Evolutionary conservation across 1,140 invertebrate genomes (phyloP).

Genomic region (Heliconius hermathena): DNA sequence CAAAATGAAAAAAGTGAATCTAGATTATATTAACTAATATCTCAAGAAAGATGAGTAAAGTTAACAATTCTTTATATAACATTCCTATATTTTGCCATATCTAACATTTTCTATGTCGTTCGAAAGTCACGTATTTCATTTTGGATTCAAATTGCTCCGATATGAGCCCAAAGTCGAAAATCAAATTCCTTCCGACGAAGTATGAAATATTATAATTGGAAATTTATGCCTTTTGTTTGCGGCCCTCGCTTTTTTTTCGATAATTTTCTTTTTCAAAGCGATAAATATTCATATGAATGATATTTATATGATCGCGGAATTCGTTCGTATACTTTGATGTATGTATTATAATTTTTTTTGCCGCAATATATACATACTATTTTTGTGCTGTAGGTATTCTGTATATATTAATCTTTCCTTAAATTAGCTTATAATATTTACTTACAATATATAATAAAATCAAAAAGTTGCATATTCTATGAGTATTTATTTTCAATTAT

Average conservation of each 20-base stretch:
- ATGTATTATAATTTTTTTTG: slow-evolving; percentile 2
- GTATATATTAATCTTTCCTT: background rate
- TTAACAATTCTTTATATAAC: background rate
- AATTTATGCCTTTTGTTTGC: slow-evolving; percentile 31
- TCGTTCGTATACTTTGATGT: background rate
- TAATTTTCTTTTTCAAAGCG: slow-evolving; percentile 3
- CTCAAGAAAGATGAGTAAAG: background rate
- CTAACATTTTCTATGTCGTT: background rate
- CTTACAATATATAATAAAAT: too few species aligned
- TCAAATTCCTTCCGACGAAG: slow-evolving; percentile 47
- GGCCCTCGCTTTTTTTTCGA: background rate
- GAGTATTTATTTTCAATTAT: too few species aligned
- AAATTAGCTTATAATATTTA: too few species aligned
- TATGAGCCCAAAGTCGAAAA: slow-evolving; percentile 46
- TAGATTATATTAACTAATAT: too few species aligned
- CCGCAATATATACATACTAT: background rate
- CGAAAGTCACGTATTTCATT: slow-evolving; percentile 54
- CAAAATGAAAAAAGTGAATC: too few species aligned
- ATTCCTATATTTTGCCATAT: background rate
- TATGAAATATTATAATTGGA: slow-evolving; percentile 49
- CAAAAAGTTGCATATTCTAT: too few species aligned
- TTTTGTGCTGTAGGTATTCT: background rate
- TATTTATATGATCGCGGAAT: slow-evolving; percentile 2
- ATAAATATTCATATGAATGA: slow-evolving; percentile 9
- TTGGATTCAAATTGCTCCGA: slow-evolving; percentile 48